Evolutionary conservation across 2,797 vertebrate species (phyloP).

Genomic region (Caiman crocodilus): DNA sequence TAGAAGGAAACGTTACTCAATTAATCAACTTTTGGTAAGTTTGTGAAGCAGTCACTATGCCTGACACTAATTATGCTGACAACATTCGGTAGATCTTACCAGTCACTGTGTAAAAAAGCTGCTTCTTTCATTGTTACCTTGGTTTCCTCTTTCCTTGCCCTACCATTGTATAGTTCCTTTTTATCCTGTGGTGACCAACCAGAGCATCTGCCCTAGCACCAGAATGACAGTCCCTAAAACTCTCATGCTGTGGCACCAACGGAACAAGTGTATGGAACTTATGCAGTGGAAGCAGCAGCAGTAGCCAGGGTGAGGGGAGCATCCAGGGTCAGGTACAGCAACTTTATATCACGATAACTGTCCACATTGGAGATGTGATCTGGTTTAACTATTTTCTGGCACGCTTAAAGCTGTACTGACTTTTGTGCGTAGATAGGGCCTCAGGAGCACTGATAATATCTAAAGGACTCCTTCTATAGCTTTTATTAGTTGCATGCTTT

Average conservation of each 20-base stretch:
- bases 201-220: no score
- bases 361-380: neutral
- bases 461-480: neutral
- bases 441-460: neutral
- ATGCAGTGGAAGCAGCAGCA: no score
- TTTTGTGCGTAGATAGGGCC: neutral
- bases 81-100: neutral
- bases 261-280: no score
- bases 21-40: neutral
- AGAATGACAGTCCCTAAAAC: no score
- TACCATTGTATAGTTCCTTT: constrained; percentile 8
- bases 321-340: neutral
- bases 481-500: neutral
- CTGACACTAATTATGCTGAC: neutral
- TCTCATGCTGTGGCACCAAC: no score
- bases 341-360: neutral
- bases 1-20: neutral
- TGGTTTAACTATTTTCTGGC: neutral
- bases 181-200: neutral
- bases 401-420: neutral
- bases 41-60: neutral
- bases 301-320: no score
- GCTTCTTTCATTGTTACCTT: neutral
- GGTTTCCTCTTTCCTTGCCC: neutral
- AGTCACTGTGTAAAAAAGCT: constrained; percentile 5